Base-by-base conservation (phyloP, 2,113 vertebrate genomes). In the Steatornis caripensis region DNA sequence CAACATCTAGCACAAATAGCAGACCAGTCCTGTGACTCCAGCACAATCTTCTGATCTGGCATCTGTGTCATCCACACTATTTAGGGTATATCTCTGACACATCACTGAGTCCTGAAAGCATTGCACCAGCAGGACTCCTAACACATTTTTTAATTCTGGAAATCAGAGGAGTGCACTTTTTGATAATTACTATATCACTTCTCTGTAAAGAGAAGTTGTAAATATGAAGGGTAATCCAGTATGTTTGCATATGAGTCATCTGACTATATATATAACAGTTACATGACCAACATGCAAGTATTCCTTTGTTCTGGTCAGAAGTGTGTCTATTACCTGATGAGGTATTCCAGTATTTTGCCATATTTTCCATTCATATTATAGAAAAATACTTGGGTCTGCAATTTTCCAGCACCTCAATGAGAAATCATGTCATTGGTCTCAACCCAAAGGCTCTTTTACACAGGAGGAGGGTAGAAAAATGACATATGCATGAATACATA, bases 391-490 rank as follows among this genome's bases (percentile, higher is more conserved):
- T 2, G 1, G 6, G 26, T 15, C 6, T 86, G 45, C 13, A n/a
- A 30, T 71, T 85, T 90, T 64, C 37, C 27, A 49, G 11, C 5
- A 15, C 17, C 2, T 45, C 17, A 22, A 22, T 48, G 27, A 84
- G 30, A 64, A 66, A 5, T 53, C n/a, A 24, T 10, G 5, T 29
- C 29, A 75, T 29, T 87, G 37, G 29, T 9, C 17, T 70, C 51
- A 75, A 36, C 3, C 2, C n/a, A 68, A 82, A 71, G 9, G 6
- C 19, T 62, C 22, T 74, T 41, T 49, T 37, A 14, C 9, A 4
- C 11, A 48, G 45, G 12, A 45, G 23, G 2, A 20, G 10, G 4
- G 7, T 2, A 6, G 5, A 2, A 15, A 3, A 58, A 62, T 46
- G 12, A 32, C 19, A 71, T 46, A 61, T 17, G 2, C 18, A 43